A percentile compares a stretch with the other conserved stretches of the same genome.
These are phyloP conservation scores for Galendromus occidentalis DNA, from an alignment of 1,140 invertebrate species.

Conservation along the genomic window DNA sequence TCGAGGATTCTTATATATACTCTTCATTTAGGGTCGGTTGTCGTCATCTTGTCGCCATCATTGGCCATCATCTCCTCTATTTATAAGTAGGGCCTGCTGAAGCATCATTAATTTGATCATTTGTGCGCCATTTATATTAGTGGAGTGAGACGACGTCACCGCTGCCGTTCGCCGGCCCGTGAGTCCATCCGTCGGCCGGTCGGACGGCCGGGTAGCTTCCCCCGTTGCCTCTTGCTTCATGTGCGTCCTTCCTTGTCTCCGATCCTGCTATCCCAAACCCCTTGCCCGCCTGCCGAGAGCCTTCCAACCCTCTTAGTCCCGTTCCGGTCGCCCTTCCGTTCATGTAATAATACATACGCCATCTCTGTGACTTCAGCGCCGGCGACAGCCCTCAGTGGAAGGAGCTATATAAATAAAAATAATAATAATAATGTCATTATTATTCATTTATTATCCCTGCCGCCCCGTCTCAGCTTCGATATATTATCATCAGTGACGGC, in stretches of 20 bases:
- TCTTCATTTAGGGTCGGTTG: no score
- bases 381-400: no score
- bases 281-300: neutral
- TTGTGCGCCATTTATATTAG: constrained; percentile 9
- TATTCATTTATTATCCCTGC: constrained; percentile 10
- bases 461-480: neutral
- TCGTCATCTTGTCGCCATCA: no score
- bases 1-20: no score
- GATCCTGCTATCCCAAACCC: neutral
- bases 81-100: no score
- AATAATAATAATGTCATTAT: constrained; percentile 12
- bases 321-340: neutral
- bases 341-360: no score
- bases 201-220: neutral
- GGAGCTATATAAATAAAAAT: neutral
- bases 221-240: neutral
- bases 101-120: constrained; percentile 12
- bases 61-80: no score
- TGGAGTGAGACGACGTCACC: neutral
- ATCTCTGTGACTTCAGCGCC: no score
- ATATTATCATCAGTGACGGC: constrained; percentile 6
- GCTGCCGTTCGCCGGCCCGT: neutral
- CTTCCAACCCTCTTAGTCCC: neutral
- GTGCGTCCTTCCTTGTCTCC: neutral
- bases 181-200: no score